Evolutionary conservation across 1,140 invertebrate species (phyloP), one percentile per base, ranked within the genome.

Genomic region (Drosophila chauvacae): DNA sequence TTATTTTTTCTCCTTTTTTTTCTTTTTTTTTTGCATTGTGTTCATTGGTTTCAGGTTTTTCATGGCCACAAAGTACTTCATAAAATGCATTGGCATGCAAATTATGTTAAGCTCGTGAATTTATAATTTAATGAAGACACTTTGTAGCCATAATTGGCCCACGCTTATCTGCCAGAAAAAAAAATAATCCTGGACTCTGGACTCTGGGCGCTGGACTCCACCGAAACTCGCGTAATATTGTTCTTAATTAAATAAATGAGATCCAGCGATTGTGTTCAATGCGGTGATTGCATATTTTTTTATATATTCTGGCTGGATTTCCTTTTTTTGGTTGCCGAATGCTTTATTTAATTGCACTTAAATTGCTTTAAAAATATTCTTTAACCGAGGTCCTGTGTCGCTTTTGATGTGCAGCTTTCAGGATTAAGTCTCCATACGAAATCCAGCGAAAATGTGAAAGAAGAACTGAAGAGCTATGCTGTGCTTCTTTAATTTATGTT

Each of bases 41-140:
- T 68, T 71, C 55, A 64, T 69, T 48, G 66, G 61, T 57, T 66
- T 72, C 63, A 39, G 37, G 37, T 64, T 73, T 83, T 84, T 77
- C 80, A 78, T 81, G 82, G 66, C 62, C 85, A 68, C 73, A 88
- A 88, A 90, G 85, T 90, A 88, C 85, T 84, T 77, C 69, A 88
- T 88, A 84, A 84, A 84, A 71, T 84, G 72, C 84, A 90, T 90
- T 87, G 84, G 50, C 80, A 87, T 90, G 84, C 84, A 88, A 88
- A 88, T 88, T 74, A 84, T 88, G 84, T 88, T 88, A 90, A 88
- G 84, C 85, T 90, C 81, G 63, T 88, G 84, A 88, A 88, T 88
- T 84, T 88, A 88, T 88, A 88, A 88, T 88, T 90, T 88, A 88
- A 88, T 88, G 84, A 88, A 88, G 84, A 88, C 85, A 88, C 84